A percentile compares a stretch with the other conserved stretches of the same genome.
These are phyloP conservation scores for Sciurus niger DNA, from an alignment of 2,113 vertebrate species.

Conservation along the genomic window DNA sequence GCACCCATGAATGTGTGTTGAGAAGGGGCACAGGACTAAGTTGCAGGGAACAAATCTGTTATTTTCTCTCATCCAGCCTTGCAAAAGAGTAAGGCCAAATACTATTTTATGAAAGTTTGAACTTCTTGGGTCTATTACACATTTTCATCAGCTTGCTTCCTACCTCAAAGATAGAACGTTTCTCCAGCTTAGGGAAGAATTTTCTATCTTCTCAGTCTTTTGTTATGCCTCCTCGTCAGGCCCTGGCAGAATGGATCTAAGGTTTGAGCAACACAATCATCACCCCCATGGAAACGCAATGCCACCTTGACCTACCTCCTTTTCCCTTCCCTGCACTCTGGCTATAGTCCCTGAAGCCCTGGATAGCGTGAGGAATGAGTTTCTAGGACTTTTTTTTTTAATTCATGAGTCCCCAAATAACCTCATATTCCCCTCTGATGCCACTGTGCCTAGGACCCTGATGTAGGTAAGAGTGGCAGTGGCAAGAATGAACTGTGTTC, in stretches of 20 bases:
- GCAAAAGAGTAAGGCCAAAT: neutral
- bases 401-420: neutral
- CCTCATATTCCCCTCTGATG: neutral
- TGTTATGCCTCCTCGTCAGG: neutral
- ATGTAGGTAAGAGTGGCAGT: neutral
- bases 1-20: neutral
- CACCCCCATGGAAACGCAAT: neutral
- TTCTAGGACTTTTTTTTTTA: neutral
- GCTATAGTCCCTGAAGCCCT: too few species aligned
- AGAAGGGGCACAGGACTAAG: neutral
- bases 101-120: neutral
- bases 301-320: neutral
- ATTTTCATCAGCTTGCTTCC: slow-evolving; percentile 20
- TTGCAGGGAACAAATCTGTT: neutral
- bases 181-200: neutral
- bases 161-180: neutral
- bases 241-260: neutral
- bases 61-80: neutral
- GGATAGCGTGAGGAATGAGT: neutral
- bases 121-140: neutral
- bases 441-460: neutral
- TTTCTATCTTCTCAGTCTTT: neutral
- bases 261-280: neutral
- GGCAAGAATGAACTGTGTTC: neutral
- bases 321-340: neutral